Evolutionary conservation across 1,140 invertebrate species (phyloP).

Genomic region (Agrilus planipennis): DNA sequence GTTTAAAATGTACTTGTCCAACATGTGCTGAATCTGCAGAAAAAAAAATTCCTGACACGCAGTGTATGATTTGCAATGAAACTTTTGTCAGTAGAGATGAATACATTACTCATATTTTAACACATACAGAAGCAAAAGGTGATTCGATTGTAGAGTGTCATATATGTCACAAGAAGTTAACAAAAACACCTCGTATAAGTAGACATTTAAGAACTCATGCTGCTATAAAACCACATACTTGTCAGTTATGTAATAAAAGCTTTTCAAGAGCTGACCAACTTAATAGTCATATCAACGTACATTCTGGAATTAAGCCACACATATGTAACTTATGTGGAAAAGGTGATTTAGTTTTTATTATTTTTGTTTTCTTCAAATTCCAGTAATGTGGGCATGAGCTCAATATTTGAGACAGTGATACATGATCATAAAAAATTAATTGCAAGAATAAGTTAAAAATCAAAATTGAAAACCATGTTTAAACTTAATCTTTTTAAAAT

Average conservation of each 20-base stretch:
- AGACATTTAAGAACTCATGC: slow-evolving; percentile 40
- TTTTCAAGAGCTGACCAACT: slow-evolving; percentile 40
- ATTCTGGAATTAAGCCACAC: slow-evolving; percentile 44
- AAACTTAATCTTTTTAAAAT: no score
- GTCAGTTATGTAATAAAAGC: slow-evolving; percentile 36
- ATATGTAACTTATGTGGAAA: slow-evolving; percentile 45
- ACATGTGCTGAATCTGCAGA: no score
- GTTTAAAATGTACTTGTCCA: no score
- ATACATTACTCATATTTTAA: slow-evolving; percentile 15
- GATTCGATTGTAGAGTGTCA: slow-evolving; percentile 34
- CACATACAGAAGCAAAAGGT: no score
- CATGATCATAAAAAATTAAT: no score
- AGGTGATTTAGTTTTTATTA: slow-evolving; percentile 31
- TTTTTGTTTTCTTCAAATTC: no score
- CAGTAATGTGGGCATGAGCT: no score
- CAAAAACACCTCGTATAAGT: slow-evolving; percentile 39
- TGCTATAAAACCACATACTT: slow-evolving; percentile 34
- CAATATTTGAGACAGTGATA: no score
- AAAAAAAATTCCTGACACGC: no score
- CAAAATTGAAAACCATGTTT: no score
- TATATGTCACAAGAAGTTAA: slow-evolving; percentile 37
- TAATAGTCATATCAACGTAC: slow-evolving; percentile 43
- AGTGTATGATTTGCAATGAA: not conserved
- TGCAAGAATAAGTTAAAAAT: no score
- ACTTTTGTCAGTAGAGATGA: slow-evolving; percentile 21